Percentiles rank a stretch among this genome's conserved stretches.
These are phyloP conservation scores for Cavia porcellus DNA, from an alignment of 2,113 vertebrate genomes.

Conservation along the genomic window DNA sequence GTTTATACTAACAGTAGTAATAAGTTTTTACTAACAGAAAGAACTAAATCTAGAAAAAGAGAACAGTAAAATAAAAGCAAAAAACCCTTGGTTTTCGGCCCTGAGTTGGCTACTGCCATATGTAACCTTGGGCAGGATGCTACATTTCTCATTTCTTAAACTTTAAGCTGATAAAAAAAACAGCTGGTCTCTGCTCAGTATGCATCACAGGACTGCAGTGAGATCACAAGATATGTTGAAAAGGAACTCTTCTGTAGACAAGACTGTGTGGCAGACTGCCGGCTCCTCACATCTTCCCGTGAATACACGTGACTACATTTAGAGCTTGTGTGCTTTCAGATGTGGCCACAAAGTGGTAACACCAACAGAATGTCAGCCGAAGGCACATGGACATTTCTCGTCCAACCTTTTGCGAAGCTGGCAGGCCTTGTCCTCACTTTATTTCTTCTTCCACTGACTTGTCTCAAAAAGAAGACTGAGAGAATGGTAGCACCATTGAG, in stretches of 20 bases:
- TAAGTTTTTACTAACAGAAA: background rate
- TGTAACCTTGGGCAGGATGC: background rate
- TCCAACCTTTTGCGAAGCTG: background rate
- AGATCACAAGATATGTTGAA: background rate
- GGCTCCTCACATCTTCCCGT: background rate
- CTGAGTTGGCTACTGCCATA: background rate
- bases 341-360: background rate
- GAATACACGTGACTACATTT: background rate
- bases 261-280: background rate
- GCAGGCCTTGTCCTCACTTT: background rate
- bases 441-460: background rate
- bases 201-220: background rate
- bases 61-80: background rate
- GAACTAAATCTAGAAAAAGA: background rate
- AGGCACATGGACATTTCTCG: rapidly evolving
- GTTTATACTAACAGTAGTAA: no score
- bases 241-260: background rate
- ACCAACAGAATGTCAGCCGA: background rate
- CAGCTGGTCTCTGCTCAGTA: background rate
- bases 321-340: background rate
- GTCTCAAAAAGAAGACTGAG: background rate
- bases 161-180: constrained; percentile 34
- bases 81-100: background rate
- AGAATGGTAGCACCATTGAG: background rate
- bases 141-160: constrained; percentile 2